Evolutionary conservation across 2,113 vertebrate species (phyloP), one percentile per base, ranked within the genome.

Genomic region (Oncorhynchus masou): DNA sequence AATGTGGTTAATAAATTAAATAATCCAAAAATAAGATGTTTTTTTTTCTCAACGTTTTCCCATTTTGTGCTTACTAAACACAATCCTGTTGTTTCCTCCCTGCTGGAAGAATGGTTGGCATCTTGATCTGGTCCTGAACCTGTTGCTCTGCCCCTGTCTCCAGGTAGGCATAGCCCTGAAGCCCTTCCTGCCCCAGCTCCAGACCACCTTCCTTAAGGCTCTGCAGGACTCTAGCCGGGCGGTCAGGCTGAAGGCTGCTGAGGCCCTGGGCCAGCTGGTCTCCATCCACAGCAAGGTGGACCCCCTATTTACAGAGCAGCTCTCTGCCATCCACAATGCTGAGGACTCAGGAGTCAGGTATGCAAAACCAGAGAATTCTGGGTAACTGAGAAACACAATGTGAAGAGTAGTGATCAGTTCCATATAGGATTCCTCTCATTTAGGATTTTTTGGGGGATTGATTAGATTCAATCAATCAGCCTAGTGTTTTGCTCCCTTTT

Each of bases 131-230:
- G 13, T 22, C 25, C 67, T 68, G 67, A 20, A 2, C 49, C 1
- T 73, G 5, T 13, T 79, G 39, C 39, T 45, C 39, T 45, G 1
- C 6, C 0, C 64, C 60, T 54, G 13, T 54, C 59, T 45, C 1
- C 79, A 99, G 98, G 98, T 99, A 83, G 97, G 97, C 66, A 96
- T 99, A 67, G 96, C 95, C 70, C 87, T 99, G 90, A 99, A 99
- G 89, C 97, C 98, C 0, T 99, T 99, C 93, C 93, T 99, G 87
- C 98, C 98, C 20, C 98, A 99, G 78, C 88, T 99, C 73, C 98
- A 99, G 93, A 99, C 97, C 80, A 99, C 97, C 29, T 99, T 99
- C 90, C 95, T 97, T 57, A 99, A 99, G 90, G 97, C 98, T 3
- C 91, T 99, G 3, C 97, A 98, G 87, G 98, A 99, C 79, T 93